Conservation (phyloP, 2,888 invertebrate species). For the Ptychoptera albimana region DNA sequence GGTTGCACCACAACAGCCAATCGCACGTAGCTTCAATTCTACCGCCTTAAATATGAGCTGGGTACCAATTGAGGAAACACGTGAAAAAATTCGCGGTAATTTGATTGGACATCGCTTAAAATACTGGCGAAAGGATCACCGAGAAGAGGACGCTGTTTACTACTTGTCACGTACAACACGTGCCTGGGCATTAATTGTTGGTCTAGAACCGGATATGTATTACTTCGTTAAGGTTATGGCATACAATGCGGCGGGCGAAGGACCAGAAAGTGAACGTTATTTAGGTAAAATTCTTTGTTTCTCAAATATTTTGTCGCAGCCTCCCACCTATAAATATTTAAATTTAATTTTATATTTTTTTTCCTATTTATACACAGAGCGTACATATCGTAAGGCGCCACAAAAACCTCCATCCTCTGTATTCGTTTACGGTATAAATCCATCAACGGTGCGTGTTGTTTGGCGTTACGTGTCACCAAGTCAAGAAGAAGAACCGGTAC, state of each 20-base stretch:
- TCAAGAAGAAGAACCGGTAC: slow-evolving; percentile 80
- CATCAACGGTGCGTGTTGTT: slow-evolving; percentile 70
- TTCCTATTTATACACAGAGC: too few species aligned
- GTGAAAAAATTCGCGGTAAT: slow-evolving; percentile 73
- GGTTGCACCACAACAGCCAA: slow-evolving; percentile 70
- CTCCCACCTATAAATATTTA: too few species aligned
- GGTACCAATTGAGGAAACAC: slow-evolving; percentile 69
- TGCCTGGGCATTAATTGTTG: slow-evolving; percentile 82
- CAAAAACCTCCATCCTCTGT: slow-evolving; percentile 91
- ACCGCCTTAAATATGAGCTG: slow-evolving; percentile 87
- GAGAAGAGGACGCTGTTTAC: slow-evolving; percentile 65
- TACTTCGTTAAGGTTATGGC: slow-evolving; percentile 93
- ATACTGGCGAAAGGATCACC: slow-evolving; percentile 68
- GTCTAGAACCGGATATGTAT: slow-evolving; percentile 80
- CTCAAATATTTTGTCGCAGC: neutral
- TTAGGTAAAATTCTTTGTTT: slow-evolving; percentile 38
- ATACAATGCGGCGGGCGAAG: slow-evolving; percentile 90
- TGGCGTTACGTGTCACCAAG: slow-evolving; percentile 91
- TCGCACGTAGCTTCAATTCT: slow-evolving; percentile 69
- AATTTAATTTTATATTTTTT: too few species aligned
- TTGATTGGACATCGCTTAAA: slow-evolving; percentile 86
- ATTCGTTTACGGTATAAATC: slow-evolving; percentile 65
- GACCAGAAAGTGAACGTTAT: slow-evolving; percentile 84
- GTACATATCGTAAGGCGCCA: slow-evolving; percentile 82
- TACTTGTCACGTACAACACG: slow-evolving; percentile 70